These are phyloP conservation scores for Drosophila nigricruria DNA, from an alignment of 2,888 invertebrate genomes.

Conservation along the genomic window DNA sequence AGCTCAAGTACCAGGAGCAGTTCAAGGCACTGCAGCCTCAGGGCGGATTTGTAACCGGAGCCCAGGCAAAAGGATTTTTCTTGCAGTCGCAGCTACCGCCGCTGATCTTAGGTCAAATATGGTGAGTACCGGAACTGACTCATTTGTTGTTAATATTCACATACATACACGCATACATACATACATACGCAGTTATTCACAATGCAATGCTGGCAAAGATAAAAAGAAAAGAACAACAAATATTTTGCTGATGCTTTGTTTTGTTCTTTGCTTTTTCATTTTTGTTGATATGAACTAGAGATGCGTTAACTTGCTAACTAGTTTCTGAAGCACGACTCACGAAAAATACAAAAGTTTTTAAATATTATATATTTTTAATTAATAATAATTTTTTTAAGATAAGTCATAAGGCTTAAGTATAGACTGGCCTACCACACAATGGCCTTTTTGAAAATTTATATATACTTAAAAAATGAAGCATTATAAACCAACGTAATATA, in stretches of 20 bases:
- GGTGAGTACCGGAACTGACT: slow-evolving; percentile 87
- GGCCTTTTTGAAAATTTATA: too few species aligned
- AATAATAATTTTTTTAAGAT: too few species aligned
- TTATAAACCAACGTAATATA: not conserved
- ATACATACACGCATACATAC: slow-evolving; percentile 28
- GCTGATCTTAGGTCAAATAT: slow-evolving; percentile 95
- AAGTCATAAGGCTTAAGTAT: too few species aligned
- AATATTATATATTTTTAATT: too few species aligned
- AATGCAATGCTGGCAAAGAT: slow-evolving; percentile 35
- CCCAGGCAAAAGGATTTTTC: slow-evolving; percentile 97
- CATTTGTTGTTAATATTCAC: slow-evolving; percentile 16
- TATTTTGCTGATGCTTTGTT: slow-evolving; percentile 32
- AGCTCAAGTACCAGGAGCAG: slow-evolving; percentile 95
- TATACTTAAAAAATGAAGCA: too few species aligned
- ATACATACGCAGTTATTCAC: slow-evolving; percentile 34
- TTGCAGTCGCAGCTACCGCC: slow-evolving; percentile 96
- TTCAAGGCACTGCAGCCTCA: slow-evolving; percentile 94
- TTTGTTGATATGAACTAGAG: slow-evolving; percentile 29
- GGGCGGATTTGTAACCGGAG: slow-evolving; percentile 95
- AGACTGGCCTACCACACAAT: too few species aligned
- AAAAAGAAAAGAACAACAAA: slow-evolving; percentile 26
- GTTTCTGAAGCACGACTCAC: not conserved
- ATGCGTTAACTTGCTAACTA: slow-evolving; percentile 7
- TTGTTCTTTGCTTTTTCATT: slow-evolving; percentile 16
- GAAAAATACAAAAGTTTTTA: not conserved